phyloP scores from a whole-genome alignment of 2,797 vertebrate genomes.

The Lophotriccus pileatus region DNA sequence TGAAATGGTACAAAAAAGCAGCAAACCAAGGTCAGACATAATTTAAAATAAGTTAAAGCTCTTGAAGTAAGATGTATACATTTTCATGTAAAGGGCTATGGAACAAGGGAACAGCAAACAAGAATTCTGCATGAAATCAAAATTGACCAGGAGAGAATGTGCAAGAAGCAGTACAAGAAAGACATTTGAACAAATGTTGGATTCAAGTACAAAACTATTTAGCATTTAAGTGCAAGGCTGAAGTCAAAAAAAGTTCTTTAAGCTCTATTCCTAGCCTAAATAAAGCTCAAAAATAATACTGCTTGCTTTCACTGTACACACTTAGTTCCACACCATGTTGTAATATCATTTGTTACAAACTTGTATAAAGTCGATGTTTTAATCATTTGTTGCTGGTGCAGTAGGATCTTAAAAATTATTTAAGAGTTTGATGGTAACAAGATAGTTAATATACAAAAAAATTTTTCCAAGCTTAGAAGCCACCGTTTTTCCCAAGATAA shows the following conservation, averaged over 20 bases:
- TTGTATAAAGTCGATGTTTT: conserved; percentile 38
- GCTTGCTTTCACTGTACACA: conserved; percentile 21
- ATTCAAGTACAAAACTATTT: conserved; percentile 34
- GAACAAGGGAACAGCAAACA: neutral
- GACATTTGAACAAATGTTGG: neutral
- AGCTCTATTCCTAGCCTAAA: conserved; percentile 47
- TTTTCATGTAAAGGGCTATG: neutral
- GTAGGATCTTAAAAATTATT: conserved; percentile 46
- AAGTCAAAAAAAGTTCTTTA: conserved; percentile 37
- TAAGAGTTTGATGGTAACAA: neutral
- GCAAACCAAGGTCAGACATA: neutral
- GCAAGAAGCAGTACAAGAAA: neutral
- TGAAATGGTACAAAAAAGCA: neutral
- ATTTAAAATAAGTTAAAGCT: neutral
- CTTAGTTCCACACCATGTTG: conserved; percentile 20
- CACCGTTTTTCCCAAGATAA: neutral
- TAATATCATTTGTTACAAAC: conserved; percentile 42
- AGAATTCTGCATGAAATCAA: conserved; percentile 1
- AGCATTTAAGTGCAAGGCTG: conserved; percentile 33
- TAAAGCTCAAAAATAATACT: conserved; percentile 45
- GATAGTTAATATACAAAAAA: neutral
- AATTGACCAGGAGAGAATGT: neutral
- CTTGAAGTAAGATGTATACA: neutral
- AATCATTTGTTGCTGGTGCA: conserved; percentile 55
- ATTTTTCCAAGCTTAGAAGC: neutral